These are phyloP conservation scores for Glyphotaelius pellucidus DNA, from an alignment of 2,888 invertebrate species.

Conservation along the genomic window DNA sequence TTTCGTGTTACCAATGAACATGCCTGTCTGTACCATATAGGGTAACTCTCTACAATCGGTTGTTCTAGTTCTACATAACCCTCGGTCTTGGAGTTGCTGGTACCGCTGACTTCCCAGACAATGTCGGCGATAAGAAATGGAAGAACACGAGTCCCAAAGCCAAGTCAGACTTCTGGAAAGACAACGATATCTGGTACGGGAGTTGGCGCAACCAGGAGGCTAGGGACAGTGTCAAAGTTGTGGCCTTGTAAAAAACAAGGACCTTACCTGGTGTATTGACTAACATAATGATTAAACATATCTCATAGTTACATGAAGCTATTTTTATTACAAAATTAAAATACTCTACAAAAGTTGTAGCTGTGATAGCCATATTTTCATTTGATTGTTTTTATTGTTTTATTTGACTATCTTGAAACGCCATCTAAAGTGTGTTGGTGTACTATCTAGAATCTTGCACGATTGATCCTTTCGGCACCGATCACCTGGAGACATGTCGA, in stretches of 20 bases:
- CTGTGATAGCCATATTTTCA: background rate
- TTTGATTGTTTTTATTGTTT: background rate
- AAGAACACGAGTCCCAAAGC: conserved; percentile 78
- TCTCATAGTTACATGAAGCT: background rate
- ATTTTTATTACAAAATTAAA: background rate
- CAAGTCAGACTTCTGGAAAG: conserved; percentile 78
- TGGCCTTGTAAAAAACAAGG: conserved; percentile 72
- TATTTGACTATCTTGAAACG: background rate
- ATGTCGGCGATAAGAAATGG: conserved; percentile 81
- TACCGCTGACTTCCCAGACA: conserved; percentile 81
- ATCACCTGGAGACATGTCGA: background rate
- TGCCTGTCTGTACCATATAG: no score
- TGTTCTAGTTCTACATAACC: conserved; percentile 80
- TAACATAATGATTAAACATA: background rate
- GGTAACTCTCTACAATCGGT: background rate
- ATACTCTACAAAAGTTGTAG: background rate
- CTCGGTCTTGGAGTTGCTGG: conserved; percentile 86
- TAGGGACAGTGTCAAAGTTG: conserved; percentile 79
- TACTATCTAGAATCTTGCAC: background rate
- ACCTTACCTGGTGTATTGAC: background rate
- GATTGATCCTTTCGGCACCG: background rate
- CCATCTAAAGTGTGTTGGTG: background rate
- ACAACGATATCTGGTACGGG: conserved; percentile 71
- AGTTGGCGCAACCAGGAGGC: conserved; percentile 71
- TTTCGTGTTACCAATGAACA: no score